These are phyloP conservation scores for Mus pahari DNA, from an alignment of 2,113 vertebrate genomes.

Conservation along the genomic window DNA sequence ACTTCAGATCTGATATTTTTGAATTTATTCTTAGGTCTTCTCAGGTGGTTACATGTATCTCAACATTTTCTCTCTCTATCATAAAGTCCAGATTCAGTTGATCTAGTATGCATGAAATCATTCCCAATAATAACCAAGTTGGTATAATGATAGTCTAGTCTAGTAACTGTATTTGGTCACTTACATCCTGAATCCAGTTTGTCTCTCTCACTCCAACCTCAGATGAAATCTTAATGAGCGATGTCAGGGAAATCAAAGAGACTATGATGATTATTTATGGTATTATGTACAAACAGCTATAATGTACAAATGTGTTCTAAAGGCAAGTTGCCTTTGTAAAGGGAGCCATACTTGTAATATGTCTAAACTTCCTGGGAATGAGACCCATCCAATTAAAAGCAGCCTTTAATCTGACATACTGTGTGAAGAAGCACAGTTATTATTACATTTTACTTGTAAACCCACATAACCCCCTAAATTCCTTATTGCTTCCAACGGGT, in stretches of 20 bases:
- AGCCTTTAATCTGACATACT: neutral
- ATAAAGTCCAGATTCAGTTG: neutral
- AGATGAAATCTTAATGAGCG: slow-evolving; percentile 44
- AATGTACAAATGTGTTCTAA: neutral
- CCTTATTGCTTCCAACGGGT: neutral
- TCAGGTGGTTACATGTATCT: neutral
- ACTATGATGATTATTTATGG: neutral
- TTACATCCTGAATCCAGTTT: neutral
- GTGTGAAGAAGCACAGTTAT: neutral
- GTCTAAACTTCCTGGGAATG: neutral
- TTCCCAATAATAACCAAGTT: neutral
- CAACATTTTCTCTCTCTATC: neutral
- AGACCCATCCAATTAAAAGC: neutral
- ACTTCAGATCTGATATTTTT: slow-evolving; percentile 21
- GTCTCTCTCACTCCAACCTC: slow-evolving; percentile 25
- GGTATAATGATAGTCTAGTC: slow-evolving; percentile 3
- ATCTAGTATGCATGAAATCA: neutral
- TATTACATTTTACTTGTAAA: neutral
- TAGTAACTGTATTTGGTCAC: neutral
- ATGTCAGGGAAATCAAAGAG: neutral
- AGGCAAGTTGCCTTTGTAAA: neutral
- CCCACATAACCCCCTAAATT: neutral
- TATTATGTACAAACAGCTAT: neutral
- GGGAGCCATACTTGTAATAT: neutral
- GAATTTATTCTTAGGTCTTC: neutral